Conservation (phyloP, 2,113 vertebrate genomes). For the Sardina pilchardus region DNA sequence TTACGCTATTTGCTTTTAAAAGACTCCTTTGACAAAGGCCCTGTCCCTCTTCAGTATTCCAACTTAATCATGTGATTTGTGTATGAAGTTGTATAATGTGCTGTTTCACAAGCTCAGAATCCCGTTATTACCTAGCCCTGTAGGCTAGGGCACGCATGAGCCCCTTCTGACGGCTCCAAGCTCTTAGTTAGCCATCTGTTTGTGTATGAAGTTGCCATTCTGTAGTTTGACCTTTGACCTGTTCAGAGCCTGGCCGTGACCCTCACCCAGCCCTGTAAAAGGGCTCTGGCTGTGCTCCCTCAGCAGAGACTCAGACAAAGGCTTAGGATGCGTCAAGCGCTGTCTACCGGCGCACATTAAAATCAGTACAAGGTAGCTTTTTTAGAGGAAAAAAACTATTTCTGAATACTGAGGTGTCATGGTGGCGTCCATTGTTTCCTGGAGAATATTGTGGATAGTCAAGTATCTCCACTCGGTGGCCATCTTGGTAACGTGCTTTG, state of each 20-base stretch:
- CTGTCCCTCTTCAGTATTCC: not conserved
- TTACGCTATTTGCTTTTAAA: not conserved
- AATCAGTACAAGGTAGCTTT: no score
- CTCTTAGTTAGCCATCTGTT: not conserved
- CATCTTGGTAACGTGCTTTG: no score
- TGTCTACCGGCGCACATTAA: no score
- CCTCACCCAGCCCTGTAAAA: not conserved
- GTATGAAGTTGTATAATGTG: not conserved
- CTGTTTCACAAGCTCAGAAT: not conserved
- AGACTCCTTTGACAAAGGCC: not conserved
- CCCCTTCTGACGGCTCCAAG: not conserved
- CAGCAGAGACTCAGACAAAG: no score
- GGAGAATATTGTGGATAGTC: no score
- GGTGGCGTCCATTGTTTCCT: no score
- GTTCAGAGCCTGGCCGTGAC: not conserved
- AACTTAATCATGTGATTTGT: not conserved
- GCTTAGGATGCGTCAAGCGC: no score
- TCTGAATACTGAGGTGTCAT: no score
- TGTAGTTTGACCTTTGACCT: not conserved
- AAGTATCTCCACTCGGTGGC: no score
- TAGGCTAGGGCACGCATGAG: not conserved
- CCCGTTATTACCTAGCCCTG: not conserved
- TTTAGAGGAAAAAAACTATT: no score
- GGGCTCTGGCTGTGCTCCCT: no score
- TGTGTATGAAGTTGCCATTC: not conserved